These are phyloP conservation scores for Clarias pachynema DNA, from an alignment of 2,797 vertebrate genomes.

Conservation along the genomic window DNA sequence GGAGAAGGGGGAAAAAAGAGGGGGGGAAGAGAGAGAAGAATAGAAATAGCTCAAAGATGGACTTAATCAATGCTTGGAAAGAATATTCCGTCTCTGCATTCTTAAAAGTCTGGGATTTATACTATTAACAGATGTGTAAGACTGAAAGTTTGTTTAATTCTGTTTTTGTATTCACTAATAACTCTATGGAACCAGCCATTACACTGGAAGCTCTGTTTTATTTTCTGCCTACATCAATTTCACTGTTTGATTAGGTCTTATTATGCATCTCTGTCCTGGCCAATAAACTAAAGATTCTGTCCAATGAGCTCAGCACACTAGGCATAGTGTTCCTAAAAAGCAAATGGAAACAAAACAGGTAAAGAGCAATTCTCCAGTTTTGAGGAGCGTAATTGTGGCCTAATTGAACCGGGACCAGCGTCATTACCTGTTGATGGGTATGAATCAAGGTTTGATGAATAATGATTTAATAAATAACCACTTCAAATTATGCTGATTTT, in stretches of 20 bases:
- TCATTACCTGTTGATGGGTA: constrained; percentile 1
- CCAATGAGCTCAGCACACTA: neutral
- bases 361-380: neutral
- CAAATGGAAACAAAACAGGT: neutral
- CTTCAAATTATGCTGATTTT: neutral
- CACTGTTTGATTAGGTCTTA: neutral
- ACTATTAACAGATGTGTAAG: constrained; percentile 20
- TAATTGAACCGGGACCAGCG: neutral
- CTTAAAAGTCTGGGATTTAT: constrained; percentile 27
- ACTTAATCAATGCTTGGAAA: constrained; percentile 14
- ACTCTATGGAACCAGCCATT: constrained; percentile 16
- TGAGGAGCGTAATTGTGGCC: neutral
- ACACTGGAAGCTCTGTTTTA: neutral
- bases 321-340: constrained; percentile 2
- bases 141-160: constrained; percentile 21
- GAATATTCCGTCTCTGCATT: constrained; percentile 5
- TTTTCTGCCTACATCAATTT: neutral
- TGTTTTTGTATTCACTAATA: constrained; percentile 5
- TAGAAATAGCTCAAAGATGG: constrained; percentile 4
- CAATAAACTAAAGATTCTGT: neutral
- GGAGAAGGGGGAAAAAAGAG: neutral
- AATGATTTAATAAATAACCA: neutral
- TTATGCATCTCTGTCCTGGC: neutral
- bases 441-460: constrained; percentile 5
- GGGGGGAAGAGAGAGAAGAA: neutral